Percentiles rank a stretch among this genome's conserved stretches.
Evolutionary conservation across 2,888 invertebrate genomes (phyloP).

Genomic region (Iselma pallidipennis): DNA sequence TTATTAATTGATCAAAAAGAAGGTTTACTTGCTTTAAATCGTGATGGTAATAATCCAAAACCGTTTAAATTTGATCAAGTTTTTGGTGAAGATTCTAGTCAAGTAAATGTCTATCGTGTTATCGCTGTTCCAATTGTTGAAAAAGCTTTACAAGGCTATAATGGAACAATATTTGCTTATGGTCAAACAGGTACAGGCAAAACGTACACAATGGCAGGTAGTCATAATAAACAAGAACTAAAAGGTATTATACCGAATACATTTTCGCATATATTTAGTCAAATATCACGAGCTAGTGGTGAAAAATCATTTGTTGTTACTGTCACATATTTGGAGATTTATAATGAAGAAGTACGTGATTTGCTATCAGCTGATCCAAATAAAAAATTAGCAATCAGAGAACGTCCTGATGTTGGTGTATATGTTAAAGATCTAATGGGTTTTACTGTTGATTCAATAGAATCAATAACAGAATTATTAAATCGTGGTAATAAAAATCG

Average conservation of each 20-base stretch:
- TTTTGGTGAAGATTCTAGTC: conserved; percentile 83
- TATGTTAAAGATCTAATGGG: conserved; percentile 97
- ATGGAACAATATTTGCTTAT: conserved; percentile 90
- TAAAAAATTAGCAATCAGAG: conserved; percentile 88
- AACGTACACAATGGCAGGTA: conserved; percentile 98
- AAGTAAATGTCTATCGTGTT: conserved; percentile 91
- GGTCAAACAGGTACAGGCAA: conserved; percentile 97
- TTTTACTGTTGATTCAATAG: conserved; percentile 84
- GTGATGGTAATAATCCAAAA: conserved; percentile 74
- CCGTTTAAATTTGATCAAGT: conserved; percentile 95
- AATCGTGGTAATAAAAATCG: conserved; percentile 95
- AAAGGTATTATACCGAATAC: conserved; percentile 98
- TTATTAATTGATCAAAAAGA: conserved; percentile 77
- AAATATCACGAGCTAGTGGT: conserved; percentile 91
- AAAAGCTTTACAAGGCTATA: conserved; percentile 94
- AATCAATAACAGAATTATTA: conserved; percentile 58
- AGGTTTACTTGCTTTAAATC: conserved; percentile 76
- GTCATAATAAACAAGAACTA: conserved; percentile 82
- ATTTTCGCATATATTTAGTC: conserved; percentile 98
- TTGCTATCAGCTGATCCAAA: conserved; percentile 83
- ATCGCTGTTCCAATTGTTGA: conserved; percentile 97
- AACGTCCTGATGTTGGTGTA: conserved; percentile 94
- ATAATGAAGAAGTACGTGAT: conserved; percentile 98
- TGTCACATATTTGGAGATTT: conserved; percentile 98
- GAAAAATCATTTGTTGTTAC: conserved; percentile 80